Conservation (phyloP, 2,113 vertebrate species). For the Xenus cinereus region DNA sequence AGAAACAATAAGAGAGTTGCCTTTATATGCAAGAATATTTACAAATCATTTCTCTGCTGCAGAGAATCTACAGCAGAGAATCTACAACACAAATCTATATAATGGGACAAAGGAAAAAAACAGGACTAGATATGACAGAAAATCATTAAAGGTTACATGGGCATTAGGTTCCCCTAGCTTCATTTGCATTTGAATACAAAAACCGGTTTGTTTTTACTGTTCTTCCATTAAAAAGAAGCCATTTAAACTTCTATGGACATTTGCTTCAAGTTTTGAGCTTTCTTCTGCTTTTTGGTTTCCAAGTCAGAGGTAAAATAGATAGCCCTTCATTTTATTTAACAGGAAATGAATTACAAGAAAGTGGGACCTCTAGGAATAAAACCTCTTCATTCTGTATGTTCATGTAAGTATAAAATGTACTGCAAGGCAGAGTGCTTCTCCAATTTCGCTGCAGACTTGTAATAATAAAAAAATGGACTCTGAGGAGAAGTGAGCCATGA, state of each 20-base stretch:
- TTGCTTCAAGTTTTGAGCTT: neutral
- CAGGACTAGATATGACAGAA: neutral
- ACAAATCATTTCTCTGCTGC: neutral
- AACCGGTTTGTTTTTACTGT: neutral
- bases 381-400: neutral
- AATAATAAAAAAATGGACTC: neutral
- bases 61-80: too few species aligned
- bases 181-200: neutral
- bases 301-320: neutral
- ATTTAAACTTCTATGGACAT: neutral
- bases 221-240: neutral
- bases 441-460: neutral
- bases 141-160: neutral
- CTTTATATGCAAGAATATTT: neutral
- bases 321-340: slow-evolving; percentile 24
- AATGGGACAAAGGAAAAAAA: neutral
- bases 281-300: neutral
- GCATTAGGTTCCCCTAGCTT: neutral
- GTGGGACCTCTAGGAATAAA: slow-evolving; percentile 20
- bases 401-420: slow-evolving; percentile 36
- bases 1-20: neutral
- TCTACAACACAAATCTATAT: neutral
- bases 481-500: slow-evolving; percentile 10
- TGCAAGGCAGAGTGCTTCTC: slow-evolving; percentile 30
- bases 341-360: slow-evolving; percentile 20